phyloP scores from a whole-genome alignment of 2,797 vertebrate genomes.

The Lagocephalus sceleratus region DNA sequence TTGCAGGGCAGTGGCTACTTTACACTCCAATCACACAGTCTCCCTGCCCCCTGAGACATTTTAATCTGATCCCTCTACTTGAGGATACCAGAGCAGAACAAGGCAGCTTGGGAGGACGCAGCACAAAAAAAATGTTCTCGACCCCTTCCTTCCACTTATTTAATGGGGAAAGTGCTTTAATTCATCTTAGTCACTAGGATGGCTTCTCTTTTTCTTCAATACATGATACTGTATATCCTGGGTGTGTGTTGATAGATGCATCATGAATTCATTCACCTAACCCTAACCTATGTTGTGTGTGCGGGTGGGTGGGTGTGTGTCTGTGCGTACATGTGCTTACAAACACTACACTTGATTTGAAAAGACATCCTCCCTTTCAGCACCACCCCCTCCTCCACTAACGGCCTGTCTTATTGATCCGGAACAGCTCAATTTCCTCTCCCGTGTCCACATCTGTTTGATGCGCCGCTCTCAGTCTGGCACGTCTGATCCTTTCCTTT shows the following conservation, averaged over 20 bases:
- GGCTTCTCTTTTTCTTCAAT: slow-evolving; percentile 45
- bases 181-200: slow-evolving; percentile 46
- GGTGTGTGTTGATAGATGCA: slow-evolving; percentile 19
- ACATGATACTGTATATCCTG: slow-evolving; percentile 36
- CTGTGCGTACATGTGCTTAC: slow-evolving; percentile 16
- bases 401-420: slow-evolving; percentile 71
- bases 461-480: slow-evolving; percentile 45
- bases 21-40: slow-evolving; percentile 74
- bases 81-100: slow-evolving; percentile 36
- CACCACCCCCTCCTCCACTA: slow-evolving; percentile 47
- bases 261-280: too few species aligned
- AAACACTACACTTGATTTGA: slow-evolving; percentile 66
- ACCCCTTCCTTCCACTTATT: slow-evolving; percentile 43
- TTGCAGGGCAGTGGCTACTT: slow-evolving; percentile 65
- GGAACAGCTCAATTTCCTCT: slow-evolving; percentile 72
- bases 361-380: slow-evolving; percentile 66
- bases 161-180: slow-evolving; percentile 47
- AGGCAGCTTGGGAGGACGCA: slow-evolving; percentile 19
- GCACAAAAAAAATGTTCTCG: slow-evolving; percentile 5
- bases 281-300: too few species aligned
- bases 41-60: slow-evolving; percentile 62
- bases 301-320: slow-evolving; percentile 20
- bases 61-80: slow-evolving; percentile 68
- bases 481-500: slow-evolving; percentile 14
- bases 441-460: slow-evolving; percentile 71